Percentiles rank a stretch among this genome's conserved stretches.
These are phyloP conservation scores for Hydrozoanthus gracilis DNA, from an alignment of 92 coral and sea anemone genomes.

Conservation along the genomic window DNA sequence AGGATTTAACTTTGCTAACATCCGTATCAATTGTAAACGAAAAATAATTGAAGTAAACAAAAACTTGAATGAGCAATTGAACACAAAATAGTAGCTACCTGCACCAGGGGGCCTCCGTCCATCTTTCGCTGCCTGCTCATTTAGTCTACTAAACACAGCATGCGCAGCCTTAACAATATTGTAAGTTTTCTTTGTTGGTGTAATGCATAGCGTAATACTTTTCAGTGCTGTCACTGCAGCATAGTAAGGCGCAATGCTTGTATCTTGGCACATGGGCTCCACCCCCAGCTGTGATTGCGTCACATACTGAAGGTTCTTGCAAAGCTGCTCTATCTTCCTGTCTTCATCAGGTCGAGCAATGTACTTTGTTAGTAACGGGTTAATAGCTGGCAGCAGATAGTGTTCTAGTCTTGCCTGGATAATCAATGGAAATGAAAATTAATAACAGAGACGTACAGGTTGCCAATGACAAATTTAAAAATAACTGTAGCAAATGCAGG, in stretches of 20 bases:
- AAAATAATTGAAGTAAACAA: too few relatives aligned
- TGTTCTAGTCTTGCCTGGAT: slow-evolving; percentile 82
- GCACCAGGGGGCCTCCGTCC: slow-evolving; percentile 79
- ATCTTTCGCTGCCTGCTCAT: slow-evolving; percentile 67
- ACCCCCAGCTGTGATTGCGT: slow-evolving; percentile 80
- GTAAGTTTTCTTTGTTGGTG: slow-evolving; percentile 75
- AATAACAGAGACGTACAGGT: neutral
- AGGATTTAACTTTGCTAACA: too few relatives aligned
- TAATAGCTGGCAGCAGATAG: slow-evolving; percentile 77
- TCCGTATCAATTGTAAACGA: too few relatives aligned
- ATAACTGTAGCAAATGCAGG: neutral
- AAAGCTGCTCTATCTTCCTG: slow-evolving; percentile 58
- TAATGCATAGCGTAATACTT: slow-evolving; percentile 58
- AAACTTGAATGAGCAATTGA: neutral
- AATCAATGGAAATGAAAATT: neutral
- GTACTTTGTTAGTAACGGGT: slow-evolving; percentile 60
- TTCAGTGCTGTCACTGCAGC: slow-evolving; percentile 79
- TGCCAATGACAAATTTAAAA: neutral
- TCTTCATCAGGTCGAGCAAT: slow-evolving; percentile 77
- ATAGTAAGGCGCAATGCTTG: slow-evolving; percentile 66
- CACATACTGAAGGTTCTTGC: slow-evolving; percentile 58
- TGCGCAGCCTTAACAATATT: slow-evolving; percentile 83
- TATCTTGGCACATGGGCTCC: slow-evolving; percentile 69
- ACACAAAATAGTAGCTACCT: slow-evolving; percentile 48
- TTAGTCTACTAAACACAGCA: slow-evolving; percentile 79